Conservation (phyloP, 1,140 invertebrate species). For the Pseudomyrmex pallidus region DNA sequence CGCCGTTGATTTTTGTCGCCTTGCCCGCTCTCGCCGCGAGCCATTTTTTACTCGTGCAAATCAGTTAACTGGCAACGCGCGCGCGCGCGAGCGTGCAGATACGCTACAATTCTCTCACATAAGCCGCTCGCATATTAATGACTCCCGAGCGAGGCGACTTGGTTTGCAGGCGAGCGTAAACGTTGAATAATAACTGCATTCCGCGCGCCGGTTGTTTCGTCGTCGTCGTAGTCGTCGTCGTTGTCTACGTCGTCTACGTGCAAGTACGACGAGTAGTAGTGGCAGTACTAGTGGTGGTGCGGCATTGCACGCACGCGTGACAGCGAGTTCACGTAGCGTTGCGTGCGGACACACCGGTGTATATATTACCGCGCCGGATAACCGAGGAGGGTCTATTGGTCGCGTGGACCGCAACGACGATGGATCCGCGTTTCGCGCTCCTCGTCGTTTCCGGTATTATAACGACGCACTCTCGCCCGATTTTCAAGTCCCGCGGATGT, state of each 20-base stretch:
- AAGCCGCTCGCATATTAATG: constrained; percentile 73
- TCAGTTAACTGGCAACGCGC: constrained; percentile 44
- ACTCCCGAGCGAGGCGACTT: constrained; percentile 41
- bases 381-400: constrained; percentile 30
- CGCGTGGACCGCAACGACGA: constrained; percentile 33
- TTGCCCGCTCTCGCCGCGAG: constrained; percentile 6
- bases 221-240: too few relatives aligned
- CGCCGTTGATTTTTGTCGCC: constrained; percentile 13
- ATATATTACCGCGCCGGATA: constrained; percentile 63
- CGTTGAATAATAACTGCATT: constrained; percentile 79
- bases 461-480: background rate
- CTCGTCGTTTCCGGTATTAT: constrained; percentile 16
- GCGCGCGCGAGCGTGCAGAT: constrained; percentile 17
- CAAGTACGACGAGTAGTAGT: background rate
- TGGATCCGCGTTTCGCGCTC: constrained; percentile 31
- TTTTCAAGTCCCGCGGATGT: background rate
- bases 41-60: constrained; percentile 59
- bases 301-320: constrained; percentile 26
- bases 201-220: constrained; percentile 42
- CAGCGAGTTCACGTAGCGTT: constrained; percentile 12
- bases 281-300: background rate
- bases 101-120: constrained; percentile 70
- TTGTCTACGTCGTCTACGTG: constrained; percentile 19
- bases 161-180: constrained; percentile 72
- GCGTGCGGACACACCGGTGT: constrained; percentile 20